Evolutionary conservation across 2,113 vertebrate genomes (phyloP).

Genomic region (Platycercus adscitus): DNA sequence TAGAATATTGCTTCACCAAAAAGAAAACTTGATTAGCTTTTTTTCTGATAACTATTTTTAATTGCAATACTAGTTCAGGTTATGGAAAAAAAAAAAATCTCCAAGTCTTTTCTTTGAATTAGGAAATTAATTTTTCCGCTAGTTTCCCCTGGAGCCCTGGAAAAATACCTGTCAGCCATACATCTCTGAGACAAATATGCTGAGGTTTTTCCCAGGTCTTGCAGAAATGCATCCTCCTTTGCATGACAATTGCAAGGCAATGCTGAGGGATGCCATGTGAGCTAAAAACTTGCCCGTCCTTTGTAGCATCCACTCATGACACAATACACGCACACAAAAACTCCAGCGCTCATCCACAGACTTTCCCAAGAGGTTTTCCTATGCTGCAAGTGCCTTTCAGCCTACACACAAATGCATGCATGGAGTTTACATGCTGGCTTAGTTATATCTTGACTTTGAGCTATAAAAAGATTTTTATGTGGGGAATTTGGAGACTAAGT

Average conservation of each 20-base stretch:
- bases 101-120: conserved; percentile 15
- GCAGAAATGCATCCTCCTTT: background rate
- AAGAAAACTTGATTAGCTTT: conserved; percentile 7
- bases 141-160: background rate
- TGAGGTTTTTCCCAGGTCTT: background rate
- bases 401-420: accelerated
- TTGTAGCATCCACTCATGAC: background rate
- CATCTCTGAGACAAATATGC: background rate
- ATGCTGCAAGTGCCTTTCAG: background rate
- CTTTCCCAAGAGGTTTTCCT: background rate
- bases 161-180: conserved; percentile 19
- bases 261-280: background rate
- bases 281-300: background rate
- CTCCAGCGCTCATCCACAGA: background rate
- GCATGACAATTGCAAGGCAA: background rate
- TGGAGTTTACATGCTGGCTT: background rate
- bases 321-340: background rate
- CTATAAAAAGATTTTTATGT: background rate
- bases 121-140: conserved; percentile 7
- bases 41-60: background rate
- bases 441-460: background rate
- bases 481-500: background rate
- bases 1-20: background rate
- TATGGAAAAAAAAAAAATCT: background rate
- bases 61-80: background rate